phyloP scores from a whole-genome alignment of 2,113 vertebrate genomes.

The Falcunculus frontatus region DNA sequence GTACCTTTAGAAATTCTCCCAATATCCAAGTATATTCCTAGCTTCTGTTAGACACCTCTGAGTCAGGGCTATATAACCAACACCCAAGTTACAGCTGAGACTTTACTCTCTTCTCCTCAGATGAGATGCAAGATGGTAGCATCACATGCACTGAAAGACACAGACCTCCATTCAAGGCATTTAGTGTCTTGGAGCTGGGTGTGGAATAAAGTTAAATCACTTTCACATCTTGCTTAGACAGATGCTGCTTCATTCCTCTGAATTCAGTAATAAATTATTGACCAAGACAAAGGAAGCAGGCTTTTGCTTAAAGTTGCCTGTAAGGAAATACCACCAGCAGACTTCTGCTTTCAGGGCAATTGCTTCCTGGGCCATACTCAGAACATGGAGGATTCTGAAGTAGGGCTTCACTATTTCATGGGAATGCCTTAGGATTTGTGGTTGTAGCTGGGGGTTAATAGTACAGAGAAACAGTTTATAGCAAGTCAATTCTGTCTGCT shows the following conservation, averaged over 20 bases:
- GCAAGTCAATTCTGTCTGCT: slow-evolving; percentile 34
- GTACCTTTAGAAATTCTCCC: neutral
- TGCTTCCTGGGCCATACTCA: neutral
- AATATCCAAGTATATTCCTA: neutral
- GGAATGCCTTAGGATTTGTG: neutral
- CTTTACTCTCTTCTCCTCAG: neutral
- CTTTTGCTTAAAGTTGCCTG: neutral
- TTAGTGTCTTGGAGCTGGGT: neutral
- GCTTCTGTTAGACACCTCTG: neutral
- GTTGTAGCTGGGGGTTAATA: slow-evolving; percentile 6
- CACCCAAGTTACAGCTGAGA: neutral
- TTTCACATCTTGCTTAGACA: slow-evolving; percentile 17
- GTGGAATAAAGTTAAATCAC: neutral
- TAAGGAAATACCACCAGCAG: slow-evolving; percentile 13
- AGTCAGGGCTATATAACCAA: neutral
- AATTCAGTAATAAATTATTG: slow-evolving; percentile 6
- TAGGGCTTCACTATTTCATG: neutral
- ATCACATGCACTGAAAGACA: neutral
- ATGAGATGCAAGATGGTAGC: neutral
- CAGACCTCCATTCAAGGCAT: neutral
- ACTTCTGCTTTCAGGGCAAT: slow-evolving; percentile 9
- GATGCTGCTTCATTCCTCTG: slow-evolving; percentile 18
- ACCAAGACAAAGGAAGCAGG: slow-evolving; percentile 28
- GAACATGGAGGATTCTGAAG: slow-evolving; percentile 4
- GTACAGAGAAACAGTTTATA: slow-evolving; percentile 1